Evolutionary conservation across 2,888 invertebrate species (phyloP), one percentile per base, ranked within the genome.

Genomic region (Andricus quercusramuli): DNA sequence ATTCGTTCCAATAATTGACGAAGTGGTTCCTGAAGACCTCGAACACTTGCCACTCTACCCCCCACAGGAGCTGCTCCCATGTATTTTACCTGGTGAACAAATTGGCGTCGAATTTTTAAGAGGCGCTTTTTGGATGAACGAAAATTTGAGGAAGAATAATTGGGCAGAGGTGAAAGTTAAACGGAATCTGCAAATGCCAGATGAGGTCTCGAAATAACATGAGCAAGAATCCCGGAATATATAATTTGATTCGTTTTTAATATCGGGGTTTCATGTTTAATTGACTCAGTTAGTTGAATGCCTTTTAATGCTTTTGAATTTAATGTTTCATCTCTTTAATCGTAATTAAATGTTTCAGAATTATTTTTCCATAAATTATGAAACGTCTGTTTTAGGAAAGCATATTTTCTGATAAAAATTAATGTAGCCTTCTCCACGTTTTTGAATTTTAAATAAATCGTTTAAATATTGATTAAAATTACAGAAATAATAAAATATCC

Each of bases 11-110:
- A 78, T 11, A 92, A 88, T 29, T 92, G 92, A n/a, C 92, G 91
- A 64, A 98, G 93, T 0, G 98, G 98, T 78, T 95, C 95, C 91
- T 98, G 98, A 44, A 98, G 94, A 17, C 97, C 97, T 32, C 96
- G 95, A 25, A 98, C 94, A 86, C 97, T 97, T 0, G 97, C 97
- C 80, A 97, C 97, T 90, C 96, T 96, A 80, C 96, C 96, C 44
- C 95, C 95, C 0, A 98, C 94, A 0, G 96, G 96, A 25, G 97
- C 95, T 1, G 96, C 96, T 15, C 98, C 98, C 83, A 98, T 93
- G 89, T 97, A 98, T 88, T 96, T 96, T 1, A 98, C 97, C 92
- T 85, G 95, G 94, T 96, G 3, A 59, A 59, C 11, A 22, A 59
- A 59, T 59, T 22, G 22, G 4, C 22, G 1, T 22, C 22, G 59